phyloP scores from a whole-genome alignment of 2,113 vertebrate species.

The Caranx ignobilis region DNA sequence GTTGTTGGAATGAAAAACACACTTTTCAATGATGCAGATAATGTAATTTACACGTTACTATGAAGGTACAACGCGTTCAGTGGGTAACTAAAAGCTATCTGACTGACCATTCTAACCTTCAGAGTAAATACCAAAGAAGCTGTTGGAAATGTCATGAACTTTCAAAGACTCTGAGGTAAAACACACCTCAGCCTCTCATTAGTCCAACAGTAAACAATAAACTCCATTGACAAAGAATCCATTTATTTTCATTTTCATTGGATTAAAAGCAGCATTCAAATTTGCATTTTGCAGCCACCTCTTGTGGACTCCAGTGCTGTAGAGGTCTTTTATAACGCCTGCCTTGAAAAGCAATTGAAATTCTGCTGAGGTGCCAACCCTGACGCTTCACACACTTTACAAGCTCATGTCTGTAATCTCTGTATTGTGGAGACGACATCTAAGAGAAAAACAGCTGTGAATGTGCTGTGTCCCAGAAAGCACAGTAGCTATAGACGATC shows the following conservation, averaged over 20 bases:
- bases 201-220: constrained; percentile 56
- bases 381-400: constrained; percentile 47
- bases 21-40: constrained; percentile 30
- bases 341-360: constrained; percentile 56
- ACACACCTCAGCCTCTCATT: constrained; percentile 69
- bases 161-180: constrained; percentile 76
- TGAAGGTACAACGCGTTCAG: constrained; percentile 61
- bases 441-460: constrained; percentile 12
- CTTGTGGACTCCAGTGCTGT: not conserved
- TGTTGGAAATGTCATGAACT: constrained; percentile 86
- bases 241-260: constrained; percentile 45
- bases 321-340: constrained; percentile 39
- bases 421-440: constrained; percentile 27
- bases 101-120: constrained; percentile 83
- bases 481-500: not conserved
- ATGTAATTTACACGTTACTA: constrained; percentile 53
- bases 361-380: constrained; percentile 29
- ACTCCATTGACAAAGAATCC: constrained; percentile 37
- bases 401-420: constrained; percentile 42
- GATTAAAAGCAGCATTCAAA: constrained; percentile 22
- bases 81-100: constrained; percentile 69
- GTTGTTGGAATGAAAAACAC: constrained; percentile 7
- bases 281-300: constrained; percentile 25
- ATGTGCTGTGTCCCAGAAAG: constrained; percentile 32
- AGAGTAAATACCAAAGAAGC: constrained; percentile 82